A percentile compares a stretch with the other conserved stretches of the same genome.
Evolutionary conservation across 1,140 invertebrate species (phyloP).

Genomic region (Oryctes rhinoceros): DNA sequence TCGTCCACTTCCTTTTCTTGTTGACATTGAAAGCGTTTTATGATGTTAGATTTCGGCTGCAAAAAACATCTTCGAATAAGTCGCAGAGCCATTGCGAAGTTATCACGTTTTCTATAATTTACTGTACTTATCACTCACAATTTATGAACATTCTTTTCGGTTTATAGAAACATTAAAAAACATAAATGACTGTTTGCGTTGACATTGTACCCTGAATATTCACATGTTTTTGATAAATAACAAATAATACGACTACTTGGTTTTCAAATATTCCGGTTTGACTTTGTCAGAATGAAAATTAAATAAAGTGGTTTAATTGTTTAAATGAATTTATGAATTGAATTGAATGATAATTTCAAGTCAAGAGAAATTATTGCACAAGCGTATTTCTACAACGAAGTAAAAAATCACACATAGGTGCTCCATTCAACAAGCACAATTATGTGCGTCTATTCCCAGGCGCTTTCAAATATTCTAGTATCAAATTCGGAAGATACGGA

Average conservation of each 20-base stretch:
- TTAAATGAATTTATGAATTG: too few relatives aligned
- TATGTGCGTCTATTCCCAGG: too few relatives aligned
- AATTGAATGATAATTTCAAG: too few relatives aligned
- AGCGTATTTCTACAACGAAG: too few relatives aligned
- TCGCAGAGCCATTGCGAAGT: conserved; percentile 15
- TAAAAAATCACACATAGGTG: too few relatives aligned
- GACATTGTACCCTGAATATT: conserved; percentile 38
- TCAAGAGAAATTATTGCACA: too few relatives aligned
- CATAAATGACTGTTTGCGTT: conserved; percentile 19
- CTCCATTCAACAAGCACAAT: too few relatives aligned
- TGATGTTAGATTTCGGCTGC: background rate
- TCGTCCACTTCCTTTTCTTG: conserved; percentile 40
- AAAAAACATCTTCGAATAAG: conserved; percentile 36
- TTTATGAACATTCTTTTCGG: conserved; percentile 31
- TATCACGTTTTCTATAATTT: conserved; percentile 9
- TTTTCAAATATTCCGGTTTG: background rate
- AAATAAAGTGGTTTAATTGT: too few relatives aligned
- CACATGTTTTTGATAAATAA: conserved; percentile 34
- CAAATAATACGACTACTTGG: conserved; percentile 3
- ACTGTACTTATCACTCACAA: conserved; percentile 20
- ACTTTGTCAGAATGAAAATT: background rate
- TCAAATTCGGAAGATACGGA: too few relatives aligned
- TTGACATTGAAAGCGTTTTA: conserved; percentile 6
- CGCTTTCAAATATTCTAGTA: too few relatives aligned
- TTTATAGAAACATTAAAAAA: conserved; percentile 23